These are phyloP conservation scores for Rhea pennata DNA, from an alignment of 2,113 vertebrate genomes.

Conservation along the genomic window DNA sequence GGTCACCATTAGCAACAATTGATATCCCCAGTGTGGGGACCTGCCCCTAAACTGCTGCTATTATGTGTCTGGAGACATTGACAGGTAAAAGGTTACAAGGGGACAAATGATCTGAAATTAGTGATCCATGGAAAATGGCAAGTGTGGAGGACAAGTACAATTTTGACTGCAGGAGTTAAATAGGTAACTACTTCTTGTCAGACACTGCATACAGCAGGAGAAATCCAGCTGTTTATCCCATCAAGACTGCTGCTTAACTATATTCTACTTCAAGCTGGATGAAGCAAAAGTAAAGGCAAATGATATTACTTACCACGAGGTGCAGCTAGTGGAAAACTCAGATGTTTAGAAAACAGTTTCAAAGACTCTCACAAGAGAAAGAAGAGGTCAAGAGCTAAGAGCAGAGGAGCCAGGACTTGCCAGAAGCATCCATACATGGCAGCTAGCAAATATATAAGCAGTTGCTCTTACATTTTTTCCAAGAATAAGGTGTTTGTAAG, in stretches of 20 bases:
- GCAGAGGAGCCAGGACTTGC: background rate
- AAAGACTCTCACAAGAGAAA: background rate
- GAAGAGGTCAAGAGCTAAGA: background rate
- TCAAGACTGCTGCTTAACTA: background rate
- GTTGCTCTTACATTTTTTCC: background rate
- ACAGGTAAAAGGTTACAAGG: background rate
- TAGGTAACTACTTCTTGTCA: background rate
- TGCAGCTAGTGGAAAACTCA: background rate
- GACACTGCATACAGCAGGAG: background rate
- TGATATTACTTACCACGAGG: background rate
- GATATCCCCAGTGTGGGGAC: background rate
- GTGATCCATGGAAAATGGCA: background rate
- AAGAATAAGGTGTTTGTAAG: background rate
- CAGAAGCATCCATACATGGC: constrained; percentile 5
- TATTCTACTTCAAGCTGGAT: background rate
- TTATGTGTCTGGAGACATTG: background rate
- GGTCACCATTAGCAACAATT: constrained; percentile 7
- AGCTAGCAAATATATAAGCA: background rate
- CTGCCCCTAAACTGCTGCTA: background rate
- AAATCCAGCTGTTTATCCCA: background rate
- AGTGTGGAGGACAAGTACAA: background rate
- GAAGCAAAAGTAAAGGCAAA: constrained; percentile 3
- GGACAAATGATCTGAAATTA: background rate
- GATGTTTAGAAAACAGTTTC: background rate
- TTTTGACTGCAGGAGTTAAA: background rate